Percentiles rank a stretch among this genome's conserved stretches.
Evolutionary conservation across 35 echinoderm and acorn worm genomes (phyloP).

Genomic region (Hemicentrotus pulcherrimus): DNA sequence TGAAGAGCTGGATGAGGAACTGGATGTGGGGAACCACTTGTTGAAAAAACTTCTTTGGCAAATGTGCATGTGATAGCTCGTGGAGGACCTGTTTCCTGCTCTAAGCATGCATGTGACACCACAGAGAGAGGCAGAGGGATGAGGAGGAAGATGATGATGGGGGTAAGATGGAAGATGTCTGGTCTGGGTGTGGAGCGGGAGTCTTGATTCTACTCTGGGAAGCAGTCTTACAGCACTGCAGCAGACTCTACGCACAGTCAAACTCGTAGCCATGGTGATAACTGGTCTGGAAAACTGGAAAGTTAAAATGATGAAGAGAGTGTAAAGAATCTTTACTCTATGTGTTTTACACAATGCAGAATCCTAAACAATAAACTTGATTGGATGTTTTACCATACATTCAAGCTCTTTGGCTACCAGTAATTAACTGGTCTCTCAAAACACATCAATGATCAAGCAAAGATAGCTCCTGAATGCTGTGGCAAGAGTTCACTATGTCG

Average conservation of each 20-base stretch:
- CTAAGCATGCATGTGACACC: neutral
- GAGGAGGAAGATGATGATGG: neutral
- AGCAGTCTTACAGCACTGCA: neutral
- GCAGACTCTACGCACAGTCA: neutral
- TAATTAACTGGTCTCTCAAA: no score
- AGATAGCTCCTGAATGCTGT: no score
- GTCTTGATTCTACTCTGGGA: neutral
- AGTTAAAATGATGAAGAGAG: neutral
- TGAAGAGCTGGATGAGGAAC: neutral
- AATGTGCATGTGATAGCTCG: slow-evolving; percentile 7
- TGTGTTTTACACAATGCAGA: no score
- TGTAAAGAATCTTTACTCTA: no score
- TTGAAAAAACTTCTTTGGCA: slow-evolving; percentile 13
- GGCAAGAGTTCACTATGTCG: no score
- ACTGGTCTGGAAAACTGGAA: neutral
- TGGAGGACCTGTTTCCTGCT: neutral
- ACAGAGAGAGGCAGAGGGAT: neutral
- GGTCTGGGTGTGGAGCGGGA: neutral
- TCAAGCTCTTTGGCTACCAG: no score
- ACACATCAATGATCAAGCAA: no score
- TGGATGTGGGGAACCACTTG: neutral
- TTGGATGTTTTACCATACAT: no score
- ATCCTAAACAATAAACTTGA: no score
- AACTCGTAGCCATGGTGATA: neutral
- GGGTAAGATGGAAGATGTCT: neutral